phyloP scores from a whole-genome alignment of 2,888 invertebrate genomes.

The Euplagia quadripunctaria region DNA sequence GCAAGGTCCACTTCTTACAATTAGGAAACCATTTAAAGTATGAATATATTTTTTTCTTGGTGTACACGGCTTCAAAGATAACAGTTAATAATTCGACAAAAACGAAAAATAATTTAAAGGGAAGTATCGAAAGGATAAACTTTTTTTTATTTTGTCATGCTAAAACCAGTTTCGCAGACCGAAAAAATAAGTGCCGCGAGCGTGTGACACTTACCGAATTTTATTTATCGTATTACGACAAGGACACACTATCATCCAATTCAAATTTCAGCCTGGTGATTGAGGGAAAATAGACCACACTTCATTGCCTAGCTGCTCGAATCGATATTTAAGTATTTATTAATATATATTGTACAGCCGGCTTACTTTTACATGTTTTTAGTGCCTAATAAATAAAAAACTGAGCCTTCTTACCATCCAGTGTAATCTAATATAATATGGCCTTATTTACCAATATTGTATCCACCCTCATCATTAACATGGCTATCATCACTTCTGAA shows the following conservation, averaged over 20 bases:
- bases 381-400: too few species aligned
- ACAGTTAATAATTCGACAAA: not conserved
- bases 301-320: too few species aligned
- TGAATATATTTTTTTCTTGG: too few species aligned
- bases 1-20: too few species aligned
- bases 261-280: too few species aligned
- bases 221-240: not conserved
- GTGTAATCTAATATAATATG: not conserved
- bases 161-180: not conserved
- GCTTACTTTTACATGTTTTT: too few species aligned
- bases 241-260: not conserved
- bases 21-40: too few species aligned
- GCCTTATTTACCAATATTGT: not conserved
- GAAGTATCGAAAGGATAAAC: not conserved
- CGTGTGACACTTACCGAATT: not conserved
- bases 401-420: not conserved
- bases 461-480: not conserved
- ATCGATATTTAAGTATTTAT: too few species aligned
- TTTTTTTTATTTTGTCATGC: not conserved
- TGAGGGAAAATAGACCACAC: not conserved
- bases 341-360: too few species aligned
- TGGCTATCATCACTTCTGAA: not conserved
- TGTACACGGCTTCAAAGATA: not conserved
- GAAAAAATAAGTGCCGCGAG: not conserved
- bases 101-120: not conserved